A percentile compares a stretch with the other conserved stretches of the same genome.
phyloP scores from a whole-genome alignment of 2,888 invertebrate genomes.

The Noctua pronuba region DNA sequence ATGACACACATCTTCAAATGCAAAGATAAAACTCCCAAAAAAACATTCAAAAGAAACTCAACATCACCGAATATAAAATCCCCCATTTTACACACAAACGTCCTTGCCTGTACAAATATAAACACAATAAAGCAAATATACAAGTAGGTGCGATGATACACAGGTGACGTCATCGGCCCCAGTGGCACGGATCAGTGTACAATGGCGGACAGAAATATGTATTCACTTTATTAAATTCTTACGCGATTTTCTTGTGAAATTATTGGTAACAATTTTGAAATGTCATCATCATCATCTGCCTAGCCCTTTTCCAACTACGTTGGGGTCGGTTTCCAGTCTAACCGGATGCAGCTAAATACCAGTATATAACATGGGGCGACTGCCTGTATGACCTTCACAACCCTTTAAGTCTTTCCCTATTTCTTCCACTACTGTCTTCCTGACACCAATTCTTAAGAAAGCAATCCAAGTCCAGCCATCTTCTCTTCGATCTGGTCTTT shows the following conservation, averaged over 20 bases:
- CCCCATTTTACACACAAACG: slow-evolving; percentile 49
- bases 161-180: slow-evolving; percentile 59
- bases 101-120: slow-evolving; percentile 63
- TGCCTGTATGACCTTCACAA: neutral
- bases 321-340: neutral
- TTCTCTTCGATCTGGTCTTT: too few relatives aligned
- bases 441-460: neutral
- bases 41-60: slow-evolving; percentile 2
- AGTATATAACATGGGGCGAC: neutral
- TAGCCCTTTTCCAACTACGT: too few relatives aligned
- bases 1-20: neutral
- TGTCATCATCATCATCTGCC: neutral
- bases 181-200: slow-evolving; percentile 59
- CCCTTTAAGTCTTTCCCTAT: neutral
- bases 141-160: slow-evolving; percentile 53
- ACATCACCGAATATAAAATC: slow-evolving; percentile 26
- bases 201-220: slow-evolving; percentile 15
- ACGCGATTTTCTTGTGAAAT: neutral
- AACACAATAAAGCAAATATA: slow-evolving; percentile 58
- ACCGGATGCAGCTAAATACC: neutral
- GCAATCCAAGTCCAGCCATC: neutral
- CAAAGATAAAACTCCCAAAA: neutral
- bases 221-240: neutral
- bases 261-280: neutral
- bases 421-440: neutral